Evolutionary conservation across 2,113 vertebrate genomes (phyloP).

Genomic region (Abramis brama): DNA sequence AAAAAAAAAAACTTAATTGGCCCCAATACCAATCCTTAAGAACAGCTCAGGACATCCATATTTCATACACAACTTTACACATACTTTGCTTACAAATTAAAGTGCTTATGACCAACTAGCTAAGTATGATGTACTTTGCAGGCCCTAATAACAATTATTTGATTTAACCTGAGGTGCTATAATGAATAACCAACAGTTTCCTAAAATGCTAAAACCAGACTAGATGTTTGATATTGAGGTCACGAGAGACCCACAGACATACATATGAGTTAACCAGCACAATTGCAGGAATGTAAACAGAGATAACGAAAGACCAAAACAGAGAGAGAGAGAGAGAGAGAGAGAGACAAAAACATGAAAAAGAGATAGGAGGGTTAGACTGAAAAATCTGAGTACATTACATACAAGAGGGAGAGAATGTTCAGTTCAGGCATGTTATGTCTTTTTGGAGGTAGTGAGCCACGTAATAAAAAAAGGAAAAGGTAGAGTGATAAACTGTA

Average conservation of each 20-base stretch:
- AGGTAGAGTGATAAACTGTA: slow-evolving; percentile 38
- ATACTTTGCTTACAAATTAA: too few relatives aligned
- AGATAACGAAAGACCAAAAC: not conserved
- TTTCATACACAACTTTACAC: too few relatives aligned
- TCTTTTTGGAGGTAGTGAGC: slow-evolving; percentile 38
- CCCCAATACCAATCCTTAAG: too few relatives aligned
- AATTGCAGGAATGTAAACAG: slow-evolving; percentile 30
- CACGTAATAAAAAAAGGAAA: not conserved
- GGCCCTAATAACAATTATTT: too few relatives aligned
- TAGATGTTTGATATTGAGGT: not conserved
- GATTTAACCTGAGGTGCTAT: too few relatives aligned
- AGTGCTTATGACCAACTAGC: too few relatives aligned
- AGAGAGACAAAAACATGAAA: not conserved
- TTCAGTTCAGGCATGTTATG: slow-evolving; percentile 38
- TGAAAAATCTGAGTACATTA: slow-evolving; percentile 2
- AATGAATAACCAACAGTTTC: too few relatives aligned
- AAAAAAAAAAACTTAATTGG: too few relatives aligned
- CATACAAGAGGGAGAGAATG: not conserved
- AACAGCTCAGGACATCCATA: too few relatives aligned
- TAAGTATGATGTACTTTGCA: too few relatives aligned
- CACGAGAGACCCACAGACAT: not conserved
- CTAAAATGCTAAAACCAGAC: not conserved
- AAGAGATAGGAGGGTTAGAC: not conserved
- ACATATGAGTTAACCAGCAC: slow-evolving; percentile 11
- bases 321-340: not conserved